Evolutionary conservation across 2,797 vertebrate species (phyloP).

Genomic region (Myotis vivesi): DNA sequence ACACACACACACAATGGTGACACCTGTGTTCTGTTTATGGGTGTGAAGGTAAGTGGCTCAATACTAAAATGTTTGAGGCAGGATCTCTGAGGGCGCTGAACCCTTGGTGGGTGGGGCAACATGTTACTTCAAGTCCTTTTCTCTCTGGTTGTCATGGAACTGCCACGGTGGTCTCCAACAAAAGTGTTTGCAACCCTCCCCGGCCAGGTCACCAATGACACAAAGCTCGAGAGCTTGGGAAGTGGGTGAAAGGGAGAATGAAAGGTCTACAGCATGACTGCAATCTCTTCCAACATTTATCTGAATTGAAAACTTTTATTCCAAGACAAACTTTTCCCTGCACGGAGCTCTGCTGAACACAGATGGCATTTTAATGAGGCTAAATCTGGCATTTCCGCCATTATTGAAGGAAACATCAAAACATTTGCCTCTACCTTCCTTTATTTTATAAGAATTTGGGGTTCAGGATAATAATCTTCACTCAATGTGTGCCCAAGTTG

Average conservation of each 20-base stretch:
- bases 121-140: not conserved
- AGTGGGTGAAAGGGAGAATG: slow-evolving; percentile 53
- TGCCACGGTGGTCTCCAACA: not conserved
- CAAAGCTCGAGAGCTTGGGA: not conserved
- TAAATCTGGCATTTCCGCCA: not conserved
- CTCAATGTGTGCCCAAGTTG: not conserved
- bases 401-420: not conserved
- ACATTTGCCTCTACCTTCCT: not conserved
- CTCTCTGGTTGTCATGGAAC: slow-evolving; percentile 17
- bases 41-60: not conserved
- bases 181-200: not conserved
- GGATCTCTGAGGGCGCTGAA: not conserved
- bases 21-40: not conserved
- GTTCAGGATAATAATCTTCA: not conserved
- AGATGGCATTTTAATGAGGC: not conserved
- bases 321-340: not conserved
- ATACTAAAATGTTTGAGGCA: not conserved
- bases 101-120: not conserved
- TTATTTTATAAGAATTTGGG: not conserved
- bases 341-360: not conserved
- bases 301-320: not conserved
- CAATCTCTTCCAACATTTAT: not conserved
- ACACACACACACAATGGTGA: not conserved
- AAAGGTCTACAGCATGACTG: not conserved
- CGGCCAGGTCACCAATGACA: slow-evolving; percentile 34